A percentile compares a stretch with the other conserved stretches of the same genome.
Conservation (phyloP, 2,797 vertebrate species). For the Podarcis siculus region DNA sequence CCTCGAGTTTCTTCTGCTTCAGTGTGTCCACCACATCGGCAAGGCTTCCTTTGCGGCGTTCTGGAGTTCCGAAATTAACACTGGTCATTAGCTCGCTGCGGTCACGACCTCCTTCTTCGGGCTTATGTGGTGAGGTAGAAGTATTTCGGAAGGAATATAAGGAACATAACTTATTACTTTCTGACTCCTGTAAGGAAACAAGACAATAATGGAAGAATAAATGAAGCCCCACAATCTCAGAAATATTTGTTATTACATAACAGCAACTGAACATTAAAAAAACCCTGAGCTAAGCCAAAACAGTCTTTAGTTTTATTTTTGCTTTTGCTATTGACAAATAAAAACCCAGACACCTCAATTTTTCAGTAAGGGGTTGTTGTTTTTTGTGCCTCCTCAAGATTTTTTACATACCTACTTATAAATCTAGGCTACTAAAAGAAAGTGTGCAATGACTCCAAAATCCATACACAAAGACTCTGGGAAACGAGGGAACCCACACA, state of each 20-base stretch:
- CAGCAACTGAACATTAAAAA: neutral
- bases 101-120: conserved; percentile 97
- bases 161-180: conserved; percentile 99
- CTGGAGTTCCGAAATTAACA: conserved; percentile 96
- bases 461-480: neutral
- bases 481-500: neutral
- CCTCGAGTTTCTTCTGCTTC: conserved; percentile 99
- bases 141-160: conserved; percentile 99
- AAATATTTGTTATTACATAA: neutral
- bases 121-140: conserved; percentile 99
- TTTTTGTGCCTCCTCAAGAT: neutral
- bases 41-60: conserved; percentile 98
- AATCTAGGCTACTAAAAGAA: neutral
- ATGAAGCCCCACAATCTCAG: conserved; percentile 13
- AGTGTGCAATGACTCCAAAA: neutral
- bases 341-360: neutral
- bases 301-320: neutral
- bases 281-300: neutral
- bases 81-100: conserved; percentile 94
- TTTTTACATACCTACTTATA: neutral
- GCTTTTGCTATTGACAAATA: neutral
- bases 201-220: conserved; percentile 60
- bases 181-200: conserved; percentile 92
- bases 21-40: conserved; percentile 98
- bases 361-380: neutral